Base-by-base conservation (phyloP, 2,797 vertebrate species). In the Premnoplex brunnescens region DNA sequence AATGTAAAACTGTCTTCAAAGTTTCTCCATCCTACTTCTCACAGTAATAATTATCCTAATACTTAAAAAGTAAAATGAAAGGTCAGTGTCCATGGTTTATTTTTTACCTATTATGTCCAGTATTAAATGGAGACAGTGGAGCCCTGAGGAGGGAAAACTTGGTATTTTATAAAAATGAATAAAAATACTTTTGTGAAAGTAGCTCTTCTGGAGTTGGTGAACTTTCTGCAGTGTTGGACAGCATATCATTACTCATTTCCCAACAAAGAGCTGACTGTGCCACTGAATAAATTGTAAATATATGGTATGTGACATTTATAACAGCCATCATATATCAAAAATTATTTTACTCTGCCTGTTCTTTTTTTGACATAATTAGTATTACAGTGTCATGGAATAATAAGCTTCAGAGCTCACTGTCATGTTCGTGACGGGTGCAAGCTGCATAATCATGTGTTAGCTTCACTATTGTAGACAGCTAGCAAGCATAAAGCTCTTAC, bases 341-440 rank as follows among this genome's bases (percentile, higher is more conserved):
- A 89, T 92, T 93, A 93, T 97, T 97, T 97, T 90, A 91, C 85
- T 79, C 89, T 89, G 92, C 97, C 97, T 97, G 92, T 94, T 97
- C 81, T 89, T 97, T 96, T 97, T 97, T 95, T 85, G 85, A 96
- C 97, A 93, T 95, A 97, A 97, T 98, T 97, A 97, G 94, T 96
- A 90, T 96, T 97, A 96, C 96, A 92, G 76, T 95, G 68, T 96
- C 90, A 91, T 96, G 78, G 93, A 97, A 97, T 97, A 97, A 97
- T 97, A 97, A 96, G 94, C 96, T 95, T 96, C 94, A 94, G 93
- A 96, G 94, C 96, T 97, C 91, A 80, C 96, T 96, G 96, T 96
- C 77, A 52, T 95, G 85, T 89, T 95, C 75, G 2, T 98, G 98
- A 98, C 83, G 95, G 97, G 97, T 97, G 95, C 96, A 97, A 95